Evolutionary conservation across 2,113 vertebrate species (phyloP).

Genomic region (Sphaerodactylus townsendi): DNA sequence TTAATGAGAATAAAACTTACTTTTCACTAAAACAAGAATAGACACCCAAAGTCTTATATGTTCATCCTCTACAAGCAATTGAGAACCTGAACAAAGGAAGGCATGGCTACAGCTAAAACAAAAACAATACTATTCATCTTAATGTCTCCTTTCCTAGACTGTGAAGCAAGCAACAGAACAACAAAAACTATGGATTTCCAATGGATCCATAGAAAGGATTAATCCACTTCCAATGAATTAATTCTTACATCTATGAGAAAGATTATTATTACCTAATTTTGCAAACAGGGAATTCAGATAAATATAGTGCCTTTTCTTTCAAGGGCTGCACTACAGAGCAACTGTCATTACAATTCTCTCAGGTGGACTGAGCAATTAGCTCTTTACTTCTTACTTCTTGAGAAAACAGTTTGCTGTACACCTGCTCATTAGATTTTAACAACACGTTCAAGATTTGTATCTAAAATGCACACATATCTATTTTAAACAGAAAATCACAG

Average conservation of each 20-base stretch:
- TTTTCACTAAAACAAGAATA: background rate
- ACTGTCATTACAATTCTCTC: background rate
- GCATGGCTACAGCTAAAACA: background rate
- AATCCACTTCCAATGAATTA: too few relatives aligned
- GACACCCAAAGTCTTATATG: background rate
- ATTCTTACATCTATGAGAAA: background rate
- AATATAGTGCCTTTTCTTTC: background rate
- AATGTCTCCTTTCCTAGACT: background rate
- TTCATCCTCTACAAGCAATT: background rate
- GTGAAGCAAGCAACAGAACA: background rate
- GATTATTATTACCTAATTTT: background rate
- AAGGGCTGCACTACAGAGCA: background rate
- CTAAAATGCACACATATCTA: background rate
- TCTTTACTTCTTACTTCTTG: background rate
- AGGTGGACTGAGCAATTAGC: background rate
- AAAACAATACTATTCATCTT: background rate
- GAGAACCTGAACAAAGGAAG: background rate
- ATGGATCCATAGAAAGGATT: too few relatives aligned
- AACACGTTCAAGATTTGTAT: background rate
- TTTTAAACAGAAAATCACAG: background rate
- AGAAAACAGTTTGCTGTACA: background rate
- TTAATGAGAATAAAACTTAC: background rate
- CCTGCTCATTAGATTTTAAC: background rate
- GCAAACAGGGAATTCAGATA: background rate
- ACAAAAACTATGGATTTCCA: background rate